These are phyloP conservation scores for Dryadula phaetusa DNA, from an alignment of 2,888 invertebrate genomes.

Conservation along the genomic window DNA sequence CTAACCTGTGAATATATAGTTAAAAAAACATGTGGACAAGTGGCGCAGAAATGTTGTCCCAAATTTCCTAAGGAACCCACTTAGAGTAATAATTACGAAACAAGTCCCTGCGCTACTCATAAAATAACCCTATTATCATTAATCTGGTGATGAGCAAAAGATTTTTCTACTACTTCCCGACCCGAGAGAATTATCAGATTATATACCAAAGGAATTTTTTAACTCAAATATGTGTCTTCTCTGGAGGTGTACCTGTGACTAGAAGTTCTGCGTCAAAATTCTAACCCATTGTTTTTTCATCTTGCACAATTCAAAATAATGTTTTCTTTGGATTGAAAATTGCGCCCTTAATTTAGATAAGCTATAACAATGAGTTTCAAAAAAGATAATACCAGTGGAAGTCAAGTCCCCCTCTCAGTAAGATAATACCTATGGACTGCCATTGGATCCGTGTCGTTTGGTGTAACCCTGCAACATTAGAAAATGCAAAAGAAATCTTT, in stretches of 20 bases:
- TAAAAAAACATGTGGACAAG: slow-evolving; percentile 53
- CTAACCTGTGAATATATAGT: slow-evolving; percentile 56
- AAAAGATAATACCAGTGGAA: slow-evolving; percentile 53
- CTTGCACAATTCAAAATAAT: slow-evolving; percentile 68
- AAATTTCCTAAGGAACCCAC: slow-evolving; percentile 58
- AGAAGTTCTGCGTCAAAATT: slow-evolving; percentile 65
- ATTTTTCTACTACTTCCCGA: slow-evolving; percentile 69
- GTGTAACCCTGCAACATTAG: slow-evolving; percentile 59
- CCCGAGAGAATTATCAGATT: slow-evolving; percentile 58
- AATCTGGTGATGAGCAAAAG: slow-evolving; percentile 64
- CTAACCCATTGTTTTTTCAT: slow-evolving; percentile 66
- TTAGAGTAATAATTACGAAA: slow-evolving; percentile 67
- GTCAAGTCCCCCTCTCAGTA: slow-evolving; percentile 50
- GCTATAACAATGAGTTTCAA: neutral
- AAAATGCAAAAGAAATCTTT: slow-evolving; percentile 51
- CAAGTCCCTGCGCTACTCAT: slow-evolving; percentile 63
- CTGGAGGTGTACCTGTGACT: slow-evolving; percentile 64
- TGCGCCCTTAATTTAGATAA: slow-evolving; percentile 52
- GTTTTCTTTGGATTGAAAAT: slow-evolving; percentile 64
- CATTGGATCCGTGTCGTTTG: slow-evolving; percentile 60
- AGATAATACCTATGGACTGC: slow-evolving; percentile 65
- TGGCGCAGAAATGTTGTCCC: slow-evolving; percentile 55
- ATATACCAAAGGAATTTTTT: slow-evolving; percentile 55
- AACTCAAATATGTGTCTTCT: slow-evolving; percentile 59
- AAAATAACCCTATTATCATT: slow-evolving; percentile 62